Evolutionary conservation across 1,140 invertebrate species (phyloP).

Genomic region (Macrobrachium rosenbergii): DNA sequence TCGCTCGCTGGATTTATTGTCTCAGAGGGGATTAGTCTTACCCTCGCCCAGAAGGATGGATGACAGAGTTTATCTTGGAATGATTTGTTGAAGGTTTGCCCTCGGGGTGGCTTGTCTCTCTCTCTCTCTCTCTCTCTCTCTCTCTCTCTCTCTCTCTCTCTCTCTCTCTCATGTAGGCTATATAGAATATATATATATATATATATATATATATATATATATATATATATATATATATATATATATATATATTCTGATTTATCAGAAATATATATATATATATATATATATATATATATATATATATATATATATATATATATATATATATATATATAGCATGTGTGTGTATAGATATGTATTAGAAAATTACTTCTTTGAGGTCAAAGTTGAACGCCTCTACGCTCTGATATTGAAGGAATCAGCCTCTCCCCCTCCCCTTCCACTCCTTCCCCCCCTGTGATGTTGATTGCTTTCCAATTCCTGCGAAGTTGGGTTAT

Average conservation of each 20-base stretch:
- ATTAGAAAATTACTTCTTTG: too few species aligned
- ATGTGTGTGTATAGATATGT: too few species aligned
- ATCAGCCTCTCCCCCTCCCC: background rate
- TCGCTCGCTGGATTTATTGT: background rate
- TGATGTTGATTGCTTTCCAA: background rate
- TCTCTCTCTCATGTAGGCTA: slow-evolving; percentile 23
- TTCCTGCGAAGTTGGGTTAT: background rate
- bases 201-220: background rate
- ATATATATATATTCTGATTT: background rate
- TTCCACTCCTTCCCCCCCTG: background rate
- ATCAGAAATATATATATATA: too few species aligned
- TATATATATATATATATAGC: background rate
- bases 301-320: background rate
- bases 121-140: background rate
- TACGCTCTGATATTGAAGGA: background rate
- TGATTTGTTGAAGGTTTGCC: background rate
- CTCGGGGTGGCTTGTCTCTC: too few species aligned
- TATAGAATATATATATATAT: background rate
- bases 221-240: background rate
- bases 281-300: background rate
- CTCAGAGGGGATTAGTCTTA: too few species aligned
- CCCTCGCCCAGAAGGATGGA: too few species aligned
- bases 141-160: slow-evolving; percentile 16
- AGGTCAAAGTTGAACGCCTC: too few species aligned
- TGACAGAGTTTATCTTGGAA: too few species aligned